Conservation (phyloP, 2,797 vertebrate genomes). For the Acomys russatus region DNA sequence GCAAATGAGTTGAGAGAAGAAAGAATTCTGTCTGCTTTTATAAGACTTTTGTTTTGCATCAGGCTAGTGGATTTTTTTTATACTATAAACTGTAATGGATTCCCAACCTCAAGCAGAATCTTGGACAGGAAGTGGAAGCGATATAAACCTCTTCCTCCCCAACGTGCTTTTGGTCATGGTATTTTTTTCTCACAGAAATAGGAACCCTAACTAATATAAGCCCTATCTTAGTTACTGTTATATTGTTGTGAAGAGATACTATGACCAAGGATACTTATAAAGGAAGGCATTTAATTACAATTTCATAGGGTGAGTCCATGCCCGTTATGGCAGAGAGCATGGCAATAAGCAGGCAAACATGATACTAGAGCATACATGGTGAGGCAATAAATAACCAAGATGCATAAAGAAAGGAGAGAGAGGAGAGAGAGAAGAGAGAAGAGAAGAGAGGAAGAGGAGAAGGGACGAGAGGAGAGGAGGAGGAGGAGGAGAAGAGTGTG, state of each 20-base stretch:
- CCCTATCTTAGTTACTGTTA: no score
- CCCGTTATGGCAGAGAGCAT: not conserved
- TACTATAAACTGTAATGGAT: constrained; percentile 74
- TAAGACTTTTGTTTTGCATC: constrained; percentile 81
- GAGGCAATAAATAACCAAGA: not conserved
- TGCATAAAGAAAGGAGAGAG: not conserved
- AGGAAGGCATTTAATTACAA: not conserved
- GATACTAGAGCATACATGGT: not conserved
- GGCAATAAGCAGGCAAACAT: not conserved
- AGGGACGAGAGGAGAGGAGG: not conserved
- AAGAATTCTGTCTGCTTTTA: constrained; percentile 72
- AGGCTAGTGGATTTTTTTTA: constrained; percentile 71
- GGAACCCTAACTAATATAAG: no score
- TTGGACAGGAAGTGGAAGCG: not conserved
- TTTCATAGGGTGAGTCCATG: not conserved
- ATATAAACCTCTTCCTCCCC: no score
- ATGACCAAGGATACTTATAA: not conserved
- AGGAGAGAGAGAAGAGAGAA: no score
- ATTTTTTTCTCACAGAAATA: no score
- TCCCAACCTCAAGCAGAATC: constrained; percentile 70
- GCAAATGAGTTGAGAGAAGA: constrained; percentile 72
- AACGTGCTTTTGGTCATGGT: no score
- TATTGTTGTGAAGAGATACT: not conserved
- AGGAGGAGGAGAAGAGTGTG: no score
- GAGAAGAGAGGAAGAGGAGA: no score